Evolutionary conservation across 2,888 invertebrate species (phyloP), one percentile per base, ranked within the genome.

Genomic region (Caenorhabditis sp.): DNA sequence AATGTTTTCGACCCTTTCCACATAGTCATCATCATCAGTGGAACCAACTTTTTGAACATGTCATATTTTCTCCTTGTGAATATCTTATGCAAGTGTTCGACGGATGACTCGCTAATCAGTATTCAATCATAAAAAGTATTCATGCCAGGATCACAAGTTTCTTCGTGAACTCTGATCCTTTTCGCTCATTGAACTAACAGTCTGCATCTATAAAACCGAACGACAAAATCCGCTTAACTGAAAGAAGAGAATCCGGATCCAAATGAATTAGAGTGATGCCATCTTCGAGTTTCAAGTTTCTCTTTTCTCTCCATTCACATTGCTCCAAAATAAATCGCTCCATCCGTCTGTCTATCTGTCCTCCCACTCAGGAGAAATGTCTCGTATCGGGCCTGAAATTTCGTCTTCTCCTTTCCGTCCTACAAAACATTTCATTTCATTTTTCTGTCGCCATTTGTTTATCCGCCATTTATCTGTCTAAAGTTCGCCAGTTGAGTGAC

Each of bases 221-320:
- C n/a, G 49, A 56, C 38, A 31, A 22, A 68, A 75, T 66, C 75
- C 66, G 76, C 76, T 76, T 68, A 61, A 28, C 5, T 63, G 73
- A 41, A 63, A 49, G 35, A 63, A 49, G 35, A 16, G 10, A 38
- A 68, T 68, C 54, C 47, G 41, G 68, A 54, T 16, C 41, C 54
- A 24, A 38, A 24, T 14, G 14, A 22, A 49, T 66, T 49, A 14
- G 14, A 41, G 61, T 76, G 76, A 76, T 76, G 76, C 68, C 68
- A 76, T 69, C 59, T 58, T 58, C 35, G 31, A 77, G 77, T 77
- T 77, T 77, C 77, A 69, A 77, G 69, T 77, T 77, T 77, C 77
- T 47, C 19, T 19, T 47, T 19, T 66, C 19, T 38, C 35, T 59
- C 22, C 26, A 44, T 49, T 73, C 74, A 54, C 51, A 41, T n/a